Base-by-base conservation (phyloP, 2,113 vertebrate genomes). In the Strix uralensis region DNA sequence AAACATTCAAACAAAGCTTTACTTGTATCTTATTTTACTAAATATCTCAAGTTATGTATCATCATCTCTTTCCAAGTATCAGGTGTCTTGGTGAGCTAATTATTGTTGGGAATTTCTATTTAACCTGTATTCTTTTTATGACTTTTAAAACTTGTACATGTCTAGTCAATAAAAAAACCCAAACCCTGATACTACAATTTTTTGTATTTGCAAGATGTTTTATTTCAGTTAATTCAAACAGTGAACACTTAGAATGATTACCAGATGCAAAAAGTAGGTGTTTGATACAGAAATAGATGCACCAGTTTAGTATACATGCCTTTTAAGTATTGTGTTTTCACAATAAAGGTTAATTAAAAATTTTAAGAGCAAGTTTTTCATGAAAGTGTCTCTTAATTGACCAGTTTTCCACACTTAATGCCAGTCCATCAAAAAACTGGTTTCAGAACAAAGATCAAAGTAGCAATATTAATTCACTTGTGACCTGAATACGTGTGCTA, bases 151-250 rank as follows among this genome's bases (percentile, higher is more conserved):
- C 9, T 46, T 16, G 0, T 38, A 40, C 2, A 1, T n/a, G 36
- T 86, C 34, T 54, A 71, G 36, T 66, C 57, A 92, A 59, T 83
- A 38, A 84, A 77, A 47, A 38, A n/a, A 44, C 15, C 14, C 34
- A 4, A 55, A 86, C 14, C 27, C 16, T 52, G 21, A 5, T 75
- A 62, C 2, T 42, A 12, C 9, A 59, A 8, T 36, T 63, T 0
- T 2, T 42, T 72, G 29, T 8, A 27, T 55, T 83, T 78, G 13
- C 52, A 82, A 79, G 44, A 4, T 71, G 32, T 86, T 97, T 96
- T 96, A 96, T 96, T 95, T 95, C 61, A 26, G 66, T 90, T 80
- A 72, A 67, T 93, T 81, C 47, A 40, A 77, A 81, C 34, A 82
- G 38, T 9, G 18, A 59, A 91, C 21, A 59, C 30, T 47, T 88